A percentile compares a stretch with the other conserved stretches of the same genome.
phyloP scores from a whole-genome alignment of 2,113 vertebrate species.

The Semnopithecus entellus region DNA sequence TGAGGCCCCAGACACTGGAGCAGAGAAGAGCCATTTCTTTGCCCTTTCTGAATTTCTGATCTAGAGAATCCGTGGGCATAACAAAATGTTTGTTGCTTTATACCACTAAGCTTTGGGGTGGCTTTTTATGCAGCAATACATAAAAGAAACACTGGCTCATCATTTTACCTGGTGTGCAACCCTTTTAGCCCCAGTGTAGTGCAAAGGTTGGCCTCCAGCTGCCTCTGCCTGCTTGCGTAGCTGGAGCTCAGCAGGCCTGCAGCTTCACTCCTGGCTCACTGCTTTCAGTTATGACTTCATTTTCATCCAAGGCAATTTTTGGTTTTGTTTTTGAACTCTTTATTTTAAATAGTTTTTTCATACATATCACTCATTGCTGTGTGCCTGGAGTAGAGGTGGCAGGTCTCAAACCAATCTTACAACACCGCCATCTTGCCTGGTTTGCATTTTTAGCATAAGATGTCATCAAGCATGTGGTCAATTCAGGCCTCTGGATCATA shows the following conservation, averaged over 20 bases:
- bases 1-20: background rate
- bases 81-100: background rate
- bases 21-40: background rate
- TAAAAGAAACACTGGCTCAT: background rate
- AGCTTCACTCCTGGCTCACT: background rate
- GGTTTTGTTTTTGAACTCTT: background rate
- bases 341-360: background rate
- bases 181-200: rapidly evolving
- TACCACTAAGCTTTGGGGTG: background rate
- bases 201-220: background rate
- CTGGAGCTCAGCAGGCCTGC: background rate
- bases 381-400: background rate
- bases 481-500: background rate
- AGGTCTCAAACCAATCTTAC: background rate
- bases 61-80: background rate
- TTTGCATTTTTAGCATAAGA: background rate
- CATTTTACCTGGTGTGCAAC: background rate
- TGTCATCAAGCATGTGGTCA: background rate
- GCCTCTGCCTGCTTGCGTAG: background rate
- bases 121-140: background rate
- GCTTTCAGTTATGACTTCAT: background rate
- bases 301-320: background rate
- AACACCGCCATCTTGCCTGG: background rate
- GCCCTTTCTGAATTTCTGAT: background rate
- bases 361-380: background rate